A percentile compares a stretch with the other conserved stretches of the same genome.
These are phyloP conservation scores for Siniperca scherzeri DNA, from an alignment of 2,797 vertebrate genomes.

Conservation along the genomic window DNA sequence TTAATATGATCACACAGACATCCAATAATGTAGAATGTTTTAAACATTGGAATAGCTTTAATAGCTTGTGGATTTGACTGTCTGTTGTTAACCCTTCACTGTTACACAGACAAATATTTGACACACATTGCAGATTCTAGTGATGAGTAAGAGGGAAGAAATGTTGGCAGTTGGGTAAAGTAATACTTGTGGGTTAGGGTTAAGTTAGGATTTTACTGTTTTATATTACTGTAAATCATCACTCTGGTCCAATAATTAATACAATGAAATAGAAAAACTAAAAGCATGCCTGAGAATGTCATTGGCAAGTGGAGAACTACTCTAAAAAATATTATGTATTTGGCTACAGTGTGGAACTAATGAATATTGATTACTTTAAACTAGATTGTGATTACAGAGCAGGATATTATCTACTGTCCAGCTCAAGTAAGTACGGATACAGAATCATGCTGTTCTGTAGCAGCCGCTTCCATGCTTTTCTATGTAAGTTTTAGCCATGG, in stretches of 20 bases:
- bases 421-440: background rate
- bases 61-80: background rate
- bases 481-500: background rate
- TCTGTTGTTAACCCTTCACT: background rate
- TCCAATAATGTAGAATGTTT: background rate
- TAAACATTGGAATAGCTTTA: background rate
- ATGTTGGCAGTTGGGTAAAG: background rate
- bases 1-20: background rate
- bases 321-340: background rate
- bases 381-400: background rate
- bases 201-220: background rate
- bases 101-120: background rate
- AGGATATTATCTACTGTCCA: background rate
- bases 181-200: background rate
- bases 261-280: background rate
- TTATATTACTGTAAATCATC: background rate
- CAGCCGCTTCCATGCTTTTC: background rate
- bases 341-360: background rate
- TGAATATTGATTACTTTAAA: background rate
- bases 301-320: background rate
- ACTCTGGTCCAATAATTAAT: background rate
- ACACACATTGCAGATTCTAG: background rate
- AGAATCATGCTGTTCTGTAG: background rate
- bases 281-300: background rate
- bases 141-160: constrained; percentile 7